These are phyloP conservation scores for Otolemur garnettii DNA, from an alignment of 2,113 vertebrate genomes.

Conservation along the genomic window DNA sequence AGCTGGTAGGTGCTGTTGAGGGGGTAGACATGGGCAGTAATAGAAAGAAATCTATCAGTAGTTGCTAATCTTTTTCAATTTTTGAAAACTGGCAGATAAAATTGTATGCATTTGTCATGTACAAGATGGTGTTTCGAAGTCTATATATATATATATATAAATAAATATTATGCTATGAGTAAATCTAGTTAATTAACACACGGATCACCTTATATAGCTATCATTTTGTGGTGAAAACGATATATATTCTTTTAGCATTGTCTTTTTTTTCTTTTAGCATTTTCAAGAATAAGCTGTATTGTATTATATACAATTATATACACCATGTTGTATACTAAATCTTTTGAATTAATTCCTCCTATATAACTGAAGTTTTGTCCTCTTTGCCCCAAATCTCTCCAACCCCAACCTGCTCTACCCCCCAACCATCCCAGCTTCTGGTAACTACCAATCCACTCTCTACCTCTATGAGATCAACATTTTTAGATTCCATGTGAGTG, in stretches of 20 bases:
- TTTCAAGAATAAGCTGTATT: too few species aligned
- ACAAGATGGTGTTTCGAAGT: neutral
- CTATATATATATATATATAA: neutral
- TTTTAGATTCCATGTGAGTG: neutral
- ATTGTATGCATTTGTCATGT: neutral
- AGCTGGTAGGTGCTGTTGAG: neutral
- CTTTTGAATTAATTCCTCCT: neutral
- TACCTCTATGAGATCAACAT: neutral
- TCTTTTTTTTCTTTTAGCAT: too few species aligned
- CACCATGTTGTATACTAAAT: neutral
- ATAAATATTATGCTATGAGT: neutral
- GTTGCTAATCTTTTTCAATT: neutral
- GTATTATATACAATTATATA: too few species aligned
- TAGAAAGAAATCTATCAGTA: conserved; percentile 1
- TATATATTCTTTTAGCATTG: neutral
- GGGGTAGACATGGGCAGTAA: neutral
- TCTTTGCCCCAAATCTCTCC: neutral
- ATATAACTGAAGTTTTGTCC: neutral
- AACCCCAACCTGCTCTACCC: neutral
- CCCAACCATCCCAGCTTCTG: neutral
- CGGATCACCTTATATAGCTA: neutral
- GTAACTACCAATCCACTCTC: neutral
- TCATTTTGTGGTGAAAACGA: neutral
- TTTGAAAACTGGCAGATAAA: neutral
- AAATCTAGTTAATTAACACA: neutral